phyloP scores from a whole-genome alignment of 2,113 vertebrate genomes.

The Caranx ignobilis region DNA sequence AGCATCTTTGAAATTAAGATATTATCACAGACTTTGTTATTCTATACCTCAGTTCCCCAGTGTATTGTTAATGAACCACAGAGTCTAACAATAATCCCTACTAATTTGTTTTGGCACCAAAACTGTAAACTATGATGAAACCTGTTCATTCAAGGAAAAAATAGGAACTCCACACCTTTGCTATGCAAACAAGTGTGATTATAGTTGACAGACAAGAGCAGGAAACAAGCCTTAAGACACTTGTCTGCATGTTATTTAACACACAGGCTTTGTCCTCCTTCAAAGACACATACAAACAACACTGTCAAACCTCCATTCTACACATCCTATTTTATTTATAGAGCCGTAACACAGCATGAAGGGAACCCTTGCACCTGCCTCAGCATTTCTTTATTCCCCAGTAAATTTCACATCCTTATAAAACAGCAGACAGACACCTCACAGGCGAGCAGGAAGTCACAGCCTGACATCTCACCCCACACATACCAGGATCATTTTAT shows the following conservation, averaged over 20 bases:
- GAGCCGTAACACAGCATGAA: constrained; percentile 56
- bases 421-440: constrained; percentile 53
- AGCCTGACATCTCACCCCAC: constrained; percentile 44
- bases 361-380: constrained; percentile 63
- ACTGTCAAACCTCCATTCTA: constrained; percentile 21
- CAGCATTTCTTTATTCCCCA: constrained; percentile 58
- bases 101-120: neutral
- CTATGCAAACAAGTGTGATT: neutral
- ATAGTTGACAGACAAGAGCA: neutral
- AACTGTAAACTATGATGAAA: too few relatives aligned
- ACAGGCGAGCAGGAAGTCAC: constrained; percentile 39
- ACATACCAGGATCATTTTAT: constrained; percentile 33
- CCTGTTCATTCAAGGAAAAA: too few relatives aligned
- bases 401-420: constrained; percentile 59
- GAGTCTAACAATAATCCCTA: neutral
- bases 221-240: neutral
- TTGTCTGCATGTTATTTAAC: constrained; percentile 1
- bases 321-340: constrained; percentile 61
- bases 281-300: constrained; percentile 10
- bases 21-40: too few relatives aligned
- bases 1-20: too few relatives aligned
- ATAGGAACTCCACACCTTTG: neutral
- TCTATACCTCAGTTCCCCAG: too few relatives aligned
- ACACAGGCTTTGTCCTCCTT: neutral
- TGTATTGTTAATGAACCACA: neutral